Base-by-base conservation (phyloP, 2,888 invertebrate genomes). In the Glaucopsyche alexis region DNA sequence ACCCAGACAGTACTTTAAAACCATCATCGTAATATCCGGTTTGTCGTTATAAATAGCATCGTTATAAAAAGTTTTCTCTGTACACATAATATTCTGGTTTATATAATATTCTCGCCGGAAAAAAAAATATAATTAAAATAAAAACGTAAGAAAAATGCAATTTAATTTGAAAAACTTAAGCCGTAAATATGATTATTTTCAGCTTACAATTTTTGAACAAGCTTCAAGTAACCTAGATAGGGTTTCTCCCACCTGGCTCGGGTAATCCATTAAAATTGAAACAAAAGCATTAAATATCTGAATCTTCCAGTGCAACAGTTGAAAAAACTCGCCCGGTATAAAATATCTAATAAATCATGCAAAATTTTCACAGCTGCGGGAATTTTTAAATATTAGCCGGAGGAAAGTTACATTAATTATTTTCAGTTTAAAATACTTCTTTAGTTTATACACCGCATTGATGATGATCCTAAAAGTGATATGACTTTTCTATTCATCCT, bases 211-310 rank as follows among this genome's bases (percentile, higher is more conserved):
- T 47, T 40, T 19, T 67, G 42, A 45, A 47, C 47, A 29, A 69
- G 29, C 29, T 69, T 69, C 29, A 49, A 69, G 69, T 69, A 69
- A 69, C 69, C 69, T 69, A 69, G 69, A 69, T 69, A 47, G 69
- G 69, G 69, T 13, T 47, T 7, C 69, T 69, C 69, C 49, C 69
- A 69, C 45, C 69, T 69, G 69, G 47, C 69, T 49, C 47, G 45
- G 69, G 69, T 69, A 69, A 69, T 69, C 69, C 69, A 49, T 69
- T 69, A 69, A 69, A 69, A 69, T 69, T 69, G 47, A 69, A 69
- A 69, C 69, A 69, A 69, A 67, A 69, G 69, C 69, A 69, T 69
- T 69, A 29, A 69, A 16, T 47, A 47, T 45, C 69, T 47, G 69
- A 47, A 69, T 49, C 69, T 69, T 45, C 47, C 49, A 19, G 69